These are phyloP conservation scores for Harmothoe impar DNA, from an alignment of 2,888 invertebrate genomes.

Conservation along the genomic window DNA sequence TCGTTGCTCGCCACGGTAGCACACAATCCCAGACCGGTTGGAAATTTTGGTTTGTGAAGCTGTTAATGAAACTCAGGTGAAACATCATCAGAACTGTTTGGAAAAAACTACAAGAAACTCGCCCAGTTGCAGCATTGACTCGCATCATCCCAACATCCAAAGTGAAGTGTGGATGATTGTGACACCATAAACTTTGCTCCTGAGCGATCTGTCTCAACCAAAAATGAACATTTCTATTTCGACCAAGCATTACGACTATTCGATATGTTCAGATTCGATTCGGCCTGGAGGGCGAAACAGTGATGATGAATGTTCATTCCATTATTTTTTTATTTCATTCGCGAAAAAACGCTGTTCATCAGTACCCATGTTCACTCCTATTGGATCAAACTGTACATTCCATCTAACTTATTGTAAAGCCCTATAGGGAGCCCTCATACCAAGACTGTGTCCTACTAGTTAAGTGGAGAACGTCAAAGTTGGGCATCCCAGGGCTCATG, in stretches of 20 bases:
- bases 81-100: neutral
- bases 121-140: slow-evolving; percentile 14
- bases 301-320: slow-evolving; percentile 26
- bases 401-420: slow-evolving; percentile 46
- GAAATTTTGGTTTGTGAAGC: neutral
- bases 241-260: neutral
- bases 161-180: neutral
- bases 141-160: neutral
- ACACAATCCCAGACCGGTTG: neutral
- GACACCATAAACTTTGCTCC: neutral
- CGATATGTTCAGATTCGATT: neutral
- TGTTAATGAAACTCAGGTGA: neutral
- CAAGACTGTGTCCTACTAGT: slow-evolving; percentile 18
- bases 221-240: slow-evolving; percentile 2
- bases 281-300: neutral
- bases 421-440: neutral
- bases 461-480: slow-evolving; percentile 6
- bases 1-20: neutral
- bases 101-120: too few relatives aligned
- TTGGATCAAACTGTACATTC: slow-evolving; percentile 43
- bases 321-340: slow-evolving; percentile 12
- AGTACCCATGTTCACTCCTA: slow-evolving; percentile 37
- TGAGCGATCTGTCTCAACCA: neutral
- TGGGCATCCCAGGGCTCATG: neutral
- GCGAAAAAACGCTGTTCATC: slow-evolving; percentile 24